These are phyloP conservation scores for Sesia bembeciformis DNA, from an alignment of 2,888 invertebrate genomes.

Conservation along the genomic window DNA sequence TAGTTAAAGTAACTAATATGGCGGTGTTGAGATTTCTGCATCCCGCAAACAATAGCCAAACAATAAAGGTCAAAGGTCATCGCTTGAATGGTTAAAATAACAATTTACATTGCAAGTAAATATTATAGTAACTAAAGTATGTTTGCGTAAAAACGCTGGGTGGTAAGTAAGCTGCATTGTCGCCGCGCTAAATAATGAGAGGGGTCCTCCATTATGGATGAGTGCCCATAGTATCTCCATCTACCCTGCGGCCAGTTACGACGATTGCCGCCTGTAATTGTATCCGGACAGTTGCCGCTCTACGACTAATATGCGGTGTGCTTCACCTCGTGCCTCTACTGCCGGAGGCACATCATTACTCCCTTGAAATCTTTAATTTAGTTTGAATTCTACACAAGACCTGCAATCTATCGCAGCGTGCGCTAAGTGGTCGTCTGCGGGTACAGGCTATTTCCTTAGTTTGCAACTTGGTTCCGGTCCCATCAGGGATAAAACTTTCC, in stretches of 20 bases:
- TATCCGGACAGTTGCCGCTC: constrained; percentile 41
- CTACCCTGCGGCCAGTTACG: constrained; percentile 32
- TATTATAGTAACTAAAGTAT: no score
- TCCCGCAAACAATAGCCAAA: no score
- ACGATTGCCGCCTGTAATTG: constrained; percentile 64
- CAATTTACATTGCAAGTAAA: no score
- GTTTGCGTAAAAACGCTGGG: neutral
- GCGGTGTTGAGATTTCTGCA: no score
- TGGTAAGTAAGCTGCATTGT: constrained; percentile 16
- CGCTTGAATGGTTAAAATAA: no score
- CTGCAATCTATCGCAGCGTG: constrained; percentile 20
- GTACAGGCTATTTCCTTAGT: constrained; percentile 24
- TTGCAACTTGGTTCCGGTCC: constrained; percentile 17
- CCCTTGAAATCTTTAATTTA: constrained; percentile 12
- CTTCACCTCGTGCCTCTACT: neutral
- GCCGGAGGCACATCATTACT: neutral
- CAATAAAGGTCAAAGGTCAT: no score
- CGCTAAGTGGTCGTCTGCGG: constrained; percentile 18
- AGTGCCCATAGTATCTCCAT: constrained; percentile 46
- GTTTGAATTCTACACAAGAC: constrained; percentile 13
- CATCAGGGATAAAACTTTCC: constrained; percentile 29
- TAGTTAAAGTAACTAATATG: no score
- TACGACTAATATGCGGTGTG: neutral
- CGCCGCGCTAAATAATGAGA: constrained; percentile 46
- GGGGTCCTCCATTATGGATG: constrained; percentile 48